Conservation (phyloP, 2,113 vertebrate species). For the Urocynchramus pylzowi region DNA sequence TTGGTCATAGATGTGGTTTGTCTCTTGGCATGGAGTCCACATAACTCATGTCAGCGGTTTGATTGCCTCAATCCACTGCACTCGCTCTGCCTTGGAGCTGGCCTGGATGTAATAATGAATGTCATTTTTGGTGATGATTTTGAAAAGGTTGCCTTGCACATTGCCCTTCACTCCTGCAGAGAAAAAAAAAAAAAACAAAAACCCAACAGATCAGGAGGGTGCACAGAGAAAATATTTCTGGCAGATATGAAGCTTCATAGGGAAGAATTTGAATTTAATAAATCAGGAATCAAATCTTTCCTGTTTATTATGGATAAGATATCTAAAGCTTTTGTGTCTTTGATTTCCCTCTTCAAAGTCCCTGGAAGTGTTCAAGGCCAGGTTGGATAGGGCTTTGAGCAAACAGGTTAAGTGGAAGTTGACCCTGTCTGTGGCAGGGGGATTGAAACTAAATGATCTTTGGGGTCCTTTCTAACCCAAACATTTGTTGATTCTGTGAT, state of each 20-base stretch:
- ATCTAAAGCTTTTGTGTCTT: not conserved
- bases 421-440: not conserved
- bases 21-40: not conserved
- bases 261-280: not conserved
- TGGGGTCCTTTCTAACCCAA: not conserved
- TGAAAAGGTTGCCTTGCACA: slow-evolving; percentile 93
- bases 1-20: not conserved
- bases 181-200: not conserved
- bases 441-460: not conserved
- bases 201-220: not conserved
- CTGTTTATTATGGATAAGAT: not conserved
- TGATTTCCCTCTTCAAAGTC: not conserved
- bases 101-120: slow-evolving; percentile 92
- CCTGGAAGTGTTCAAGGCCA: not conserved
- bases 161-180: slow-evolving; percentile 90
- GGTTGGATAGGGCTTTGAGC: not conserved
- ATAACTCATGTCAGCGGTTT: slow-evolving; percentile 76
- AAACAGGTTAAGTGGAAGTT: not conserved
- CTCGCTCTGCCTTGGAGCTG: slow-evolving; percentile 83
- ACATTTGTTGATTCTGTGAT: not conserved
- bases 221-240: not conserved
- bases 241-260: not conserved
- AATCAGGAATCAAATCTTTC: not conserved
- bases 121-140: slow-evolving; percentile 92
- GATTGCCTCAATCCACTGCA: slow-evolving; percentile 91